phyloP scores from a whole-genome alignment of 2,888 invertebrate species.

The Cecidostiba fungosa region DNA sequence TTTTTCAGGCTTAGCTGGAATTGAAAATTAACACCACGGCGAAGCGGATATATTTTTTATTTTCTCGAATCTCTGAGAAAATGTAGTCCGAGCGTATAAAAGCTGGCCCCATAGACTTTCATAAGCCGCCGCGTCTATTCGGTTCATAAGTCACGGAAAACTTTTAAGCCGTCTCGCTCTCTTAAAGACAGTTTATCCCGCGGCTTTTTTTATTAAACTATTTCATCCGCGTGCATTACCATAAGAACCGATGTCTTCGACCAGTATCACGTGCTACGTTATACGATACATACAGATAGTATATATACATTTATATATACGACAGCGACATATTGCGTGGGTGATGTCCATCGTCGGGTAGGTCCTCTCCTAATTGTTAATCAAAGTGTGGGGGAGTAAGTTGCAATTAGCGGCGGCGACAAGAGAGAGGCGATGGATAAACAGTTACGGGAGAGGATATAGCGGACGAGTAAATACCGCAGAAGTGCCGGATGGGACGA shows the following conservation, averaged over 20 bases:
- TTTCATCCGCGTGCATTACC: background rate
- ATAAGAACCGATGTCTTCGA: background rate
- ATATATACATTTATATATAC: too few species aligned
- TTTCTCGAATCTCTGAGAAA: background rate
- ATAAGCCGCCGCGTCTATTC: conserved; percentile 17
- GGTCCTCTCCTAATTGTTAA: conserved; percentile 4
- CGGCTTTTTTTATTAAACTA: background rate
- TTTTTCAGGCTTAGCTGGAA: background rate
- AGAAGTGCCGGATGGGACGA: background rate
- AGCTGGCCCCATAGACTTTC: background rate
- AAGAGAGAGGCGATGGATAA: background rate
- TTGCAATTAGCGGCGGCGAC: background rate
- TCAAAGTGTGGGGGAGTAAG: conserved; percentile 1
- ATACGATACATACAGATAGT: too few species aligned
- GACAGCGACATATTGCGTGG: background rate
- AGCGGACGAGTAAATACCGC: background rate
- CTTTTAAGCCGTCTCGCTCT: conserved; percentile 45
- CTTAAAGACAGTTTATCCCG: conserved; percentile 28
- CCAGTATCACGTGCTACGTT: background rate
- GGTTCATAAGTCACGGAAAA: conserved; percentile 29
- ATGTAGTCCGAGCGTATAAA: background rate
- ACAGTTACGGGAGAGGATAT: background rate
- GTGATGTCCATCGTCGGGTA: too few species aligned
- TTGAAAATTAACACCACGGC: background rate
- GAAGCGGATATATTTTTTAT: background rate